Evolutionary conservation across 2,888 invertebrate genomes (phyloP).

Genomic region (Julus scandinavius): DNA sequence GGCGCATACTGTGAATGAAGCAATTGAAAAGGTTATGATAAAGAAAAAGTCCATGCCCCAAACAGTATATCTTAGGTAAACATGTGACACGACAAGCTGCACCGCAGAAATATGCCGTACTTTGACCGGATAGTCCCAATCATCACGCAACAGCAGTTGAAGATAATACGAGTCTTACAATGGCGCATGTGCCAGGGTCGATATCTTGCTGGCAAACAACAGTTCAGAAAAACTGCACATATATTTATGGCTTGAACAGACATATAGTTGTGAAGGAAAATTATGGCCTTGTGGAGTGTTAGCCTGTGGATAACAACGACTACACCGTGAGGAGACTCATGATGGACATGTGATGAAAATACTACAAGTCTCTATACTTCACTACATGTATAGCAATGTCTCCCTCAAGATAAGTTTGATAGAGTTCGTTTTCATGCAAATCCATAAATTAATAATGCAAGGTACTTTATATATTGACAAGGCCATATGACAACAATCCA

Average conservation of each 20-base stretch:
- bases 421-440: too few species aligned
- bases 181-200: conserved; percentile 19
- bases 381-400: too few species aligned
- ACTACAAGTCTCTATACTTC: too few species aligned
- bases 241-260: conserved; percentile 12
- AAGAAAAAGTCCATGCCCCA: conserved; percentile 1
- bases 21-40: conserved; percentile 2
- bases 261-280: neutral
- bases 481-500: too few species aligned
- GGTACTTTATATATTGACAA: too few species aligned
- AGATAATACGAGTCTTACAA: neutral
- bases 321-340: neutral
- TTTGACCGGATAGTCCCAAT: conserved; percentile 16
- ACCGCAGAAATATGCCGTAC: conserved; percentile 25
- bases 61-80: conserved; percentile 33
- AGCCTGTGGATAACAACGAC: neutral
- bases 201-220: neutral
- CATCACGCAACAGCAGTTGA: conserved; percentile 10
- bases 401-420: too few species aligned
- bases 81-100: conserved; percentile 10
- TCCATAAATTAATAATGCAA: too few species aligned
- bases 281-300: neutral
- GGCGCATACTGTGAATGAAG: neutral
- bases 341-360: neutral
- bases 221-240: neutral